Evolutionary conservation across 2,113 vertebrate genomes (phyloP), one percentile per base, ranked within the genome.

Genomic region (Crocuta crocuta): DNA sequence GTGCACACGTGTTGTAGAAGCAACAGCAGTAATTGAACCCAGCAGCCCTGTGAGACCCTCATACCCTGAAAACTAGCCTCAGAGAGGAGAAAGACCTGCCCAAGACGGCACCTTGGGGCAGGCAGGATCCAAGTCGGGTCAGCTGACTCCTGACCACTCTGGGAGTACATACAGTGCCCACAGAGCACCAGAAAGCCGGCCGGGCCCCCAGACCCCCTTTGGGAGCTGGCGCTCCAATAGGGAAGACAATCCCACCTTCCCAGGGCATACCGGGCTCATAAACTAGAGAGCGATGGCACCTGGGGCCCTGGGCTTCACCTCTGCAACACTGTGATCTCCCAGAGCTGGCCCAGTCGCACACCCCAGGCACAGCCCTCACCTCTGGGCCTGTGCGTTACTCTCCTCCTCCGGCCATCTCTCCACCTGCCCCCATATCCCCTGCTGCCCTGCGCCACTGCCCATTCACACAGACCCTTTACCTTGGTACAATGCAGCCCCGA

Each of bases 101-200:
- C 33, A 9, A 13, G 43, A 1, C 3, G 50, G 43, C n/a, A 3
- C 17, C 10, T 12, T 2, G 11, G 1, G 31, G 8, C 8, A 0
- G 35, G 53, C 65, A 55, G 78, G 65, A 1, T 9, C 85, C 39
- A 48, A 76, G 45, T 23, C 45, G 2, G 33, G 31, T 39, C 93
- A 28, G 35, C 58, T 43, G 91, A 50, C 10, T 48, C 63, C 1
- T 6, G 15, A 33, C 71, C 21, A 0, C 12, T 5, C 7, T 17
- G 13, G 0, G 0, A 33, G 45, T 2, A 1, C 10, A 35, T 5
- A 4, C 11, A 53, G 66, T 58, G 28, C 53, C 85, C 55, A 6
- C 33, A 4, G 21, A 31, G 48, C 1, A 0, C 74, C 39, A 3
- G 65, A 39, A 31, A 82, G 68, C 66, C 17, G 19, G 45, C 11